These are phyloP conservation scores for Mus minutoides DNA, from an alignment of 2,797 vertebrate species.

Conservation along the genomic window DNA sequence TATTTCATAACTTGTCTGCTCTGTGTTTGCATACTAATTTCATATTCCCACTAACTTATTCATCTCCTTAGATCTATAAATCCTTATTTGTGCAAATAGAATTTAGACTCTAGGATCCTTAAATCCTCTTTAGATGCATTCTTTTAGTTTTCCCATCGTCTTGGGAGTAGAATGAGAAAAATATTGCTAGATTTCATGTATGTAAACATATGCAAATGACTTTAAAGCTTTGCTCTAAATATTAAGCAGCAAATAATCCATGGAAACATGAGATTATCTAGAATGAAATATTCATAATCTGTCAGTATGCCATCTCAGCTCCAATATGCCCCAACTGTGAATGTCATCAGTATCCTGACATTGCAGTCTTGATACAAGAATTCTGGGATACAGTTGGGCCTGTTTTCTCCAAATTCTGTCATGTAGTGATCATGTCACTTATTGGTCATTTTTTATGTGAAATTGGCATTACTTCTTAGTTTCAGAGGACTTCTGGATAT, in stretches of 20 bases:
- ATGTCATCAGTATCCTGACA: neutral
- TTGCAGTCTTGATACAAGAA: neutral
- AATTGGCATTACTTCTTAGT: neutral
- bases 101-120: neutral
- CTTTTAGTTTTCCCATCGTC: neutral
- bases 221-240: slow-evolving; percentile 35
- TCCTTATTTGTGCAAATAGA: neutral
- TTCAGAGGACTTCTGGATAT: neutral
- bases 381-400: neutral
- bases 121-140: neutral
- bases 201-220: neutral
- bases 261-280: neutral
- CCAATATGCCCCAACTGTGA: neutral
- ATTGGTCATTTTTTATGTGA: neutral
- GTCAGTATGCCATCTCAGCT: neutral
- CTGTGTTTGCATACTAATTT: neutral
- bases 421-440: too few relatives aligned
- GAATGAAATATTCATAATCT: neutral
- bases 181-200: neutral
- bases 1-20: neutral
- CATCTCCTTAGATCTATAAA: neutral
- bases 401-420: neutral
- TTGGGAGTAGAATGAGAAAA: neutral
- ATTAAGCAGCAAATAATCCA: neutral
- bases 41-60: neutral